A percentile compares a stretch with the other conserved stretches of the same genome.
phyloP scores from a whole-genome alignment of 2,888 invertebrate species.

The Ophion costatus region DNA sequence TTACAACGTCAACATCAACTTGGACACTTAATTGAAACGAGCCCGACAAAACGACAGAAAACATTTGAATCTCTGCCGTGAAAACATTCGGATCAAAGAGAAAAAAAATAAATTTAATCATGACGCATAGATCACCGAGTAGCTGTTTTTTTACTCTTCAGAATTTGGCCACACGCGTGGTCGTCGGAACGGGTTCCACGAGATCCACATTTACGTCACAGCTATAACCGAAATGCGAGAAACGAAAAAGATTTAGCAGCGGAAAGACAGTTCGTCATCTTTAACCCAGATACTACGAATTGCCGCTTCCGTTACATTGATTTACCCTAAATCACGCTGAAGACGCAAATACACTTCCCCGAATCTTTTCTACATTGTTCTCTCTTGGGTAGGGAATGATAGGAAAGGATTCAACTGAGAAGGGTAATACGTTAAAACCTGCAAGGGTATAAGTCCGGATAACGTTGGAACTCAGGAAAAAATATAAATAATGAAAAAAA shows the following conservation, averaged over 20 bases:
- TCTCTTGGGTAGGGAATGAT: not conserved
- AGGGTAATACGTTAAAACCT: no score
- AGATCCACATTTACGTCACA: constrained; percentile 49
- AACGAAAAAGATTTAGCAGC: constrained; percentile 67
- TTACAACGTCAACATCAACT: no score
- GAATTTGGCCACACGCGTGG: constrained; percentile 32
- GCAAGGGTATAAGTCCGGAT: no score
- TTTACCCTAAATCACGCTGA: constrained; percentile 58
- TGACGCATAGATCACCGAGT: not conserved
- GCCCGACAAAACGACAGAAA: no score
- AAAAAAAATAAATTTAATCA: not conserved
- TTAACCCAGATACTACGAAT: constrained; percentile 72
- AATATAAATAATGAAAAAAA: no score
- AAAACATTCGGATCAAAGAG: not conserved
- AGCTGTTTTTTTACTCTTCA: constrained; percentile 19
- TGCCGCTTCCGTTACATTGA: constrained; percentile 56
- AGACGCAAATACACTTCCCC: constrained; percentile 13
- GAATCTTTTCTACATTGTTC: constrained; percentile 12
- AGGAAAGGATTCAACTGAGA: no score
- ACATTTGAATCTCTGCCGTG: no score
- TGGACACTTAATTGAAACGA: no score
- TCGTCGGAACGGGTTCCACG: constrained; percentile 40
- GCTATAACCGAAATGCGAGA: constrained; percentile 33
- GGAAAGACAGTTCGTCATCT: constrained; percentile 62
- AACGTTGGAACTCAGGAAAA: no score